Evolutionary conservation across 2,888 invertebrate genomes (phyloP).

Genomic region (Panzeria rudis): DNA sequence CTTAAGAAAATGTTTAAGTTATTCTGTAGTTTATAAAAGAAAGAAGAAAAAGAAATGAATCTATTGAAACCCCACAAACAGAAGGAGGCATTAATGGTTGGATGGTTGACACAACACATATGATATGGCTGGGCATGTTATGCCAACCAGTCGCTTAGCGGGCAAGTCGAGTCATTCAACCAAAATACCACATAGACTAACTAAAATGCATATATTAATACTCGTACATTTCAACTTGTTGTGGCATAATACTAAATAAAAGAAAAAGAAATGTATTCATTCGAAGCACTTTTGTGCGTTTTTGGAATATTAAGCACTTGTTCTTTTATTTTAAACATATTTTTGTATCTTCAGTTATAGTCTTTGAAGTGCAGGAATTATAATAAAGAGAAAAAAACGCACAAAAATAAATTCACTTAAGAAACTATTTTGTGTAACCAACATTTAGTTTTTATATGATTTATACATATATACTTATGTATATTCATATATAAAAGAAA

Average conservation of each 20-base stretch:
- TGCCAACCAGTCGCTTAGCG: conserved; percentile 38
- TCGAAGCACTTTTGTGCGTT: conserved; percentile 49
- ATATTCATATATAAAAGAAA: background rate
- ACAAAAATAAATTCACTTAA: conserved; percentile 15
- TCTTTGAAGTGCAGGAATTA: conserved; percentile 11
- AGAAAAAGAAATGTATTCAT: conserved; percentile 41
- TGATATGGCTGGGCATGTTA: conserved; percentile 37
- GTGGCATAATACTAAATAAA: conserved; percentile 36
- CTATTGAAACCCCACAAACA: conserved; percentile 17
- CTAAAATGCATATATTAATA: conserved; percentile 7
- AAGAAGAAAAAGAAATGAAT: background rate
- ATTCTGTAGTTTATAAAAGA: conserved; percentile 11
- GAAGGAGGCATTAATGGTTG: conserved; percentile 11
- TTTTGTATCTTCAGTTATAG: conserved; percentile 32
- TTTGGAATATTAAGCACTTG: conserved; percentile 64
- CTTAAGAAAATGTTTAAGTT: conserved; percentile 53
- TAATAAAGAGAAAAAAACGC: background rate
- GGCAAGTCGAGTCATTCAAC: background rate
- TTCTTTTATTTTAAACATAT: conserved; percentile 33
- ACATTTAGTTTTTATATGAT: background rate
- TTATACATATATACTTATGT: too few species aligned
- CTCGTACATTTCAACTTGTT: conserved; percentile 44
- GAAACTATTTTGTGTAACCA: background rate
- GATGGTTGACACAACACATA: conserved; percentile 50
- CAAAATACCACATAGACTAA: conserved; percentile 27